These are phyloP conservation scores for Phrynocephalus vlangalii DNA, from an alignment of 2,797 vertebrate genomes.

Conservation along the genomic window DNA sequence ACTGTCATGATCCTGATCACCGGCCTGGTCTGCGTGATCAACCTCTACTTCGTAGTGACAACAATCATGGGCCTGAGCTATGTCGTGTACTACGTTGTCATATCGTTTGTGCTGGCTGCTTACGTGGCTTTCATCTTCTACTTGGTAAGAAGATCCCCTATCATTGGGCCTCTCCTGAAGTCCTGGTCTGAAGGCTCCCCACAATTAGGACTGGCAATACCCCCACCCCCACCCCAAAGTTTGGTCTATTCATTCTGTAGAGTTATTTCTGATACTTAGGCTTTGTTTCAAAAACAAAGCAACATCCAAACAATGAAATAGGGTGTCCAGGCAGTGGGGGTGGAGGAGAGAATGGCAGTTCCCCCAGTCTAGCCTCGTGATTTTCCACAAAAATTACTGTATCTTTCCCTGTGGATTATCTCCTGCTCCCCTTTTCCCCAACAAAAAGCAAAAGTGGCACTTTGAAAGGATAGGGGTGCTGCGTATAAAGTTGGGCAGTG, in stretches of 20 bases:
- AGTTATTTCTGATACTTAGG: not conserved
- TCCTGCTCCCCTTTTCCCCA: not conserved
- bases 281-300: no score
- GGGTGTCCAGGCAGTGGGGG: not conserved
- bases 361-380: not conserved
- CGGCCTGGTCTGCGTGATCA: conserved; percentile 73
- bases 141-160: conserved; percentile 66
- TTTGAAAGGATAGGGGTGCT: not conserved
- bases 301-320: no score
- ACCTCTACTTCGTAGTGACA: conserved; percentile 77
- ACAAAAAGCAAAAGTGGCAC: not conserved
- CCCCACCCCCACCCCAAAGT: no score
- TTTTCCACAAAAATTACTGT: not conserved
- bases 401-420: not conserved
- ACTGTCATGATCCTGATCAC: conserved; percentile 71
- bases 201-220: not conserved
- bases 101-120: conserved; percentile 59
- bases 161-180: not conserved
- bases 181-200: not conserved
- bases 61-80: conserved; percentile 69
- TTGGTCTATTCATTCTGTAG: not conserved
- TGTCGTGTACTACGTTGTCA: conserved; percentile 66
- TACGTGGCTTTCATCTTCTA: conserved; percentile 75
- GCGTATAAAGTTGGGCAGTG: not conserved
- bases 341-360: not conserved